Percentiles rank a stretch among this genome's conserved stretches.
Conservation (phyloP, 2,888 invertebrate genomes). For the Salpingus planirostris region DNA sequence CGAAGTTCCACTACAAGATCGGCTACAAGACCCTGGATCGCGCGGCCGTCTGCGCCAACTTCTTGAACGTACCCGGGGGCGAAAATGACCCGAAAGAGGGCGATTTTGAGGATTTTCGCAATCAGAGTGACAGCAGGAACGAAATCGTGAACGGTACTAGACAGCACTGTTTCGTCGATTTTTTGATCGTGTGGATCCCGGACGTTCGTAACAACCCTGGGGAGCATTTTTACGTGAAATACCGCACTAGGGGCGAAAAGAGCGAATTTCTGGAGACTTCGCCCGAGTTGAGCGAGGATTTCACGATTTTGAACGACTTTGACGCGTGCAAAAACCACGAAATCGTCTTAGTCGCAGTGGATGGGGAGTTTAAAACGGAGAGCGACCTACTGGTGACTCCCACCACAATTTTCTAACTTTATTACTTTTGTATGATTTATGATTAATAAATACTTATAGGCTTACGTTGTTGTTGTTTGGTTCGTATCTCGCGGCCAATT, state of each 20-base stretch:
- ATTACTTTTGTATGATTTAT: slow-evolving; percentile 3
- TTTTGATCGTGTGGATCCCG: slow-evolving; percentile 29
- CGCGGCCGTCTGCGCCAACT: slow-evolving; percentile 1
- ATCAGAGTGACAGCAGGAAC: too few species aligned
- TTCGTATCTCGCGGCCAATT: slow-evolving; percentile 5
- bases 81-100: slow-evolving; percentile 16
- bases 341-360: slow-evolving; percentile 27
- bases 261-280: slow-evolving; percentile 22
- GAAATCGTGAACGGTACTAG: slow-evolving; percentile 2
- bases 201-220: slow-evolving; percentile 30
- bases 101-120: slow-evolving; percentile 23
- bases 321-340: slow-evolving; percentile 31
- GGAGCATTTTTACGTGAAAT: slow-evolving; percentile 30
- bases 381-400: slow-evolving; percentile 28
- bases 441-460: background rate
- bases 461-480: slow-evolving; percentile 23
- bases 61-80: too few species aligned
- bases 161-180: slow-evolving; percentile 24
- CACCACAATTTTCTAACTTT: slow-evolving; percentile 13
- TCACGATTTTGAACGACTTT: slow-evolving; percentile 26
- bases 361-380: slow-evolving; percentile 28
- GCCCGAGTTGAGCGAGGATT: slow-evolving; percentile 27
- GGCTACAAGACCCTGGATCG: slow-evolving; percentile 22
- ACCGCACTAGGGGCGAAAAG: slow-evolving; percentile 23
- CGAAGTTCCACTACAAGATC: slow-evolving; percentile 29